Evolutionary conservation across 1,140 invertebrate species (phyloP).

Genomic region (Stratiolaelaps scimitus): DNA sequence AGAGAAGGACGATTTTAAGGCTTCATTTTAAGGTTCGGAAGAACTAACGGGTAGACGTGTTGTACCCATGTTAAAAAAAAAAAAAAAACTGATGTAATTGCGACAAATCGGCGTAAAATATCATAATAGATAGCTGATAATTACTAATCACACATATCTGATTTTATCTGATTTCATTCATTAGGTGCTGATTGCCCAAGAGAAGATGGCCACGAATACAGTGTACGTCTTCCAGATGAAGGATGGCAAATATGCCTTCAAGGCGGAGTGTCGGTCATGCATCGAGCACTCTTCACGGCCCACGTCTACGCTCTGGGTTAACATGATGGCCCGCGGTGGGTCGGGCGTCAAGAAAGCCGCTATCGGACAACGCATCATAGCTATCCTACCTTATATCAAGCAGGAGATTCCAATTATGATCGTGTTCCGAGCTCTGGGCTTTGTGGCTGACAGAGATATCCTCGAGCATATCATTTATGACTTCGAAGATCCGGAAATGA

Average conservation of each 20-base stretch:
- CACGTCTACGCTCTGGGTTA: constrained; percentile 94
- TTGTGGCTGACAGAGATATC: constrained; percentile 96
- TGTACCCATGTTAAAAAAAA: no score
- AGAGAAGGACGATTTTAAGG: no score
- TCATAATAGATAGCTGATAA: no score
- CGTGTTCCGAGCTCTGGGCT: constrained; percentile 86
- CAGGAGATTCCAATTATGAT: constrained; percentile 99
- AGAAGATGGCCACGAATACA: constrained; percentile 99
- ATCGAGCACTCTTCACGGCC: constrained; percentile 83
- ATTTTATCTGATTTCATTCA: not conserved
- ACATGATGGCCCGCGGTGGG: constrained; percentile 95
- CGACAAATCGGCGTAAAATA: no score
- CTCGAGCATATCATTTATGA: constrained; percentile 98
- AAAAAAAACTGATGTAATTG: no score
- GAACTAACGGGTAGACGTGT: no score
- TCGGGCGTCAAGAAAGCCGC: constrained; percentile 85
- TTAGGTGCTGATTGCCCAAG: constrained; percentile 82
- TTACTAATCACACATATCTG: no score
- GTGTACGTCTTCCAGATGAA: constrained; percentile 99
- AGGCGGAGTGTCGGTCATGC: constrained; percentile 88
- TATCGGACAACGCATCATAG: constrained; percentile 94
- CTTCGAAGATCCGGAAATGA: constrained; percentile 98
- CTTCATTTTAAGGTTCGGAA: no score
- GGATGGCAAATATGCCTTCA: constrained; percentile 83
- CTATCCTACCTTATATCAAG: constrained; percentile 94